phyloP scores from a whole-genome alignment of 2,888 invertebrate genomes.

The Augiades crinisus region DNA sequence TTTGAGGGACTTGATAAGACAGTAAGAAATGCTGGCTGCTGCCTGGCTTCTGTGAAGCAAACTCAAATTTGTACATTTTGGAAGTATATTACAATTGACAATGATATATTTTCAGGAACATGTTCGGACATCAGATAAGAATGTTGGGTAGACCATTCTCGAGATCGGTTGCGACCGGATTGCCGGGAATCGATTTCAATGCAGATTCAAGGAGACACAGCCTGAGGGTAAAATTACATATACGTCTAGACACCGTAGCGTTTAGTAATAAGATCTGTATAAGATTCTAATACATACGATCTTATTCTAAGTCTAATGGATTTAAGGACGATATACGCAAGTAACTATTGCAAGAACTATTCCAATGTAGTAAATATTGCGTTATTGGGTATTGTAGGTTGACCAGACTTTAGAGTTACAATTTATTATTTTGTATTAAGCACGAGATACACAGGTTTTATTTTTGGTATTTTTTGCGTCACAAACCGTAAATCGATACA shows the following conservation, averaged over 20 bases:
- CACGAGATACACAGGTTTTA: too few species aligned
- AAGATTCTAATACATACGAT: constrained; percentile 9
- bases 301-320: not conserved
- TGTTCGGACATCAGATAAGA: constrained; percentile 83
- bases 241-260: constrained; percentile 16
- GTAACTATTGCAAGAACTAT: too few species aligned
- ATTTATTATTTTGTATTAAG: too few species aligned
- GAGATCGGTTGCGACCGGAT: constrained; percentile 82
- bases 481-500: too few species aligned
- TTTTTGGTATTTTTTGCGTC: too few species aligned
- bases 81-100: constrained; percentile 5
- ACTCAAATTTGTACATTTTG: constrained; percentile 36
- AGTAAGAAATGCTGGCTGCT: constrained; percentile 51
- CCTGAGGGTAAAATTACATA: constrained; percentile 63
- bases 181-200: constrained; percentile 74
- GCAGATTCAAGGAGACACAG: constrained; percentile 81
- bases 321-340: constrained; percentile 2
- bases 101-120: constrained; percentile 73
- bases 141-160: constrained; percentile 85
- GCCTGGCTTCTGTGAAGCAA: constrained; percentile 59
- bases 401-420: too few species aligned
- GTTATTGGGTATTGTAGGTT: too few species aligned
- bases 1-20: constrained; percentile 45
- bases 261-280: constrained; percentile 20
- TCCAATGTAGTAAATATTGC: too few species aligned